phyloP scores from a whole-genome alignment of 2,113 vertebrate species.

The Pygathrix nemaeus region DNA sequence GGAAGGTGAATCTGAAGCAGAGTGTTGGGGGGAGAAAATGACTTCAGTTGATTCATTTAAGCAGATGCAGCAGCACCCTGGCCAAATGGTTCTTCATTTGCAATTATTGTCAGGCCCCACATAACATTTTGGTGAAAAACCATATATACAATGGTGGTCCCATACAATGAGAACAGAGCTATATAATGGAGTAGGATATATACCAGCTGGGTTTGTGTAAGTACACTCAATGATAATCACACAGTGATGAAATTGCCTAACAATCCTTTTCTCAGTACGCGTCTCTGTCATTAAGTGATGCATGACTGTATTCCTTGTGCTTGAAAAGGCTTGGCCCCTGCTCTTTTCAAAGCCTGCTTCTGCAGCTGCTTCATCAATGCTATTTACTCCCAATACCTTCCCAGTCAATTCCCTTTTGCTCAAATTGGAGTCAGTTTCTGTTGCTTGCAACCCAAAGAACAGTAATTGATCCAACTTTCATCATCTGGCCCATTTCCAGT shows the following conservation, averaged over 20 bases:
- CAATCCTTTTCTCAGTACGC: background rate
- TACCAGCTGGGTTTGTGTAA: background rate
- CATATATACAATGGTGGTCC: background rate
- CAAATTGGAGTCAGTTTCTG: background rate
- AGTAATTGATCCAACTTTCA: background rate
- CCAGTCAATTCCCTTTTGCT: background rate
- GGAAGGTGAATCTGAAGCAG: background rate
- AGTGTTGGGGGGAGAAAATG: background rate
- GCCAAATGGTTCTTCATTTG: background rate
- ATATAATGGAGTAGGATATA: background rate
- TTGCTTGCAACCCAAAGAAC: background rate
- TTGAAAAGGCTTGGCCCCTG: background rate
- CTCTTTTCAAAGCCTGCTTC: background rate
- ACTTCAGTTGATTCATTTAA: background rate
- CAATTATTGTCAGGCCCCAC: background rate
- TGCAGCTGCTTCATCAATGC: background rate
- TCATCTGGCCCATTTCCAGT: background rate
- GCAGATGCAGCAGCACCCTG: background rate
- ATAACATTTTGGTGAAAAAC: background rate
- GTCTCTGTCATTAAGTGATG: background rate
- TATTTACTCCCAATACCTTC: background rate
- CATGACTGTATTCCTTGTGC: background rate
- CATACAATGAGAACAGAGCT: background rate
- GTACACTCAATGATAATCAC: background rate
- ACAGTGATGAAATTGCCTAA: background rate